These are phyloP conservation scores for Tachysurus vachellii DNA, from an alignment of 2,113 vertebrate species.

Conservation along the genomic window DNA sequence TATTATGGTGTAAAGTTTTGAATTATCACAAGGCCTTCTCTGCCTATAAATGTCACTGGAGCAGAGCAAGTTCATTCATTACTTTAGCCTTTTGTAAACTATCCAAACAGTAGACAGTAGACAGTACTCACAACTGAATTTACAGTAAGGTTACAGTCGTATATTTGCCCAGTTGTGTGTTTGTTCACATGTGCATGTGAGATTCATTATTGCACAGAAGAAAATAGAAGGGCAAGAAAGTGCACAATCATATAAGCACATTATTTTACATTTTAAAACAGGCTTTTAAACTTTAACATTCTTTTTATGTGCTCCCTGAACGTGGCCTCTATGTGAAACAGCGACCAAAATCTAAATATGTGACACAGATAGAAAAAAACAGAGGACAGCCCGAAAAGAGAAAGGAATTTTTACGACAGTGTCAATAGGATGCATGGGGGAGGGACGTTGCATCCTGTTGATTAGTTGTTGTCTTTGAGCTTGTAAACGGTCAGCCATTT, in stretches of 20 bases:
- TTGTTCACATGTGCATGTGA: not conserved
- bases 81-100: constrained; percentile 16
- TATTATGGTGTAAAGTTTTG: constrained; percentile 15
- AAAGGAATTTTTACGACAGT: constrained; percentile 57
- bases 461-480: constrained; percentile 45
- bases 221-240: not conserved
- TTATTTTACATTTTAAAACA: not conserved
- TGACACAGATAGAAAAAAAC: constrained; percentile 14
- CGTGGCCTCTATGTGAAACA: not conserved
- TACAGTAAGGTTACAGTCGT: not conserved
- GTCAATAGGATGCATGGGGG: constrained; percentile 35
- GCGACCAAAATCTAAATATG: constrained; percentile 2
- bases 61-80: constrained; percentile 14
- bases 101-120: not conserved
- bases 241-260: not conserved
- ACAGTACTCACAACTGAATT: not conserved
- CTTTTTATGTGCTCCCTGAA: not conserved
- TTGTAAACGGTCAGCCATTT: constrained; percentile 51
- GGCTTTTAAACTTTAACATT: not conserved
- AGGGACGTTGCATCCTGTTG: constrained; percentile 41
- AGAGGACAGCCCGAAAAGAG: not conserved
- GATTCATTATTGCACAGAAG: not conserved
- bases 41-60: constrained; percentile 22
- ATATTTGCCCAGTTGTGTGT: not conserved
- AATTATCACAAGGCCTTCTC: constrained; percentile 7